Percentiles rank a stretch among this genome's conserved stretches.
These are phyloP conservation scores for Sakesphorus luctuosus DNA, from an alignment of 2,113 vertebrate species.

Conservation along the genomic window DNA sequence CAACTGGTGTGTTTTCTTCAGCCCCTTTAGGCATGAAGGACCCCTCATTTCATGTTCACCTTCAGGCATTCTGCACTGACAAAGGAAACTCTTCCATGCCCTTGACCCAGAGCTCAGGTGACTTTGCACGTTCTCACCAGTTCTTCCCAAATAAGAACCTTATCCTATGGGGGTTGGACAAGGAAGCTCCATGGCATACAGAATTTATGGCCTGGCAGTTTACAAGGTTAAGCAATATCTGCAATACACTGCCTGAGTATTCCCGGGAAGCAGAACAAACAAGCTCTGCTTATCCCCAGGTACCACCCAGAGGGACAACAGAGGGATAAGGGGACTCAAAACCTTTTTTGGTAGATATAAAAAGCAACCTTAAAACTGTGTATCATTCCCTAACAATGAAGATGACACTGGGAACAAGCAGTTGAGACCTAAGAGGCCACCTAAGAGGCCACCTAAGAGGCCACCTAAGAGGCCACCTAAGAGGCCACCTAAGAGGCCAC, in stretches of 20 bases:
- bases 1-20: slow-evolving; percentile 58
- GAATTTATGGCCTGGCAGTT: neutral
- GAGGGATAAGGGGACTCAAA: neutral
- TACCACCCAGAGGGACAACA: too few species aligned
- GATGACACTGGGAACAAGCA: neutral
- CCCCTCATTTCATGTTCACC: slow-evolving; percentile 40
- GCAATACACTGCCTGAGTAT: neutral
- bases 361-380: neutral
- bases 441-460: neutral
- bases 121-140: neutral
- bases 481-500: neutral
- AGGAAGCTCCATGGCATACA: rapidly evolving
- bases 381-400: neutral
- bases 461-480: neutral
- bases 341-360: neutral
- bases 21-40: slow-evolving; percentile 54
- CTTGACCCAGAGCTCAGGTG: neutral
- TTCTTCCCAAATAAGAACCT: neutral
- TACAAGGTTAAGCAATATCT: neutral
- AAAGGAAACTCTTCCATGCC: neutral
- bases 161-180: rapidly evolving
- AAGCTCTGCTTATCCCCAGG: neutral
- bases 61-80: slow-evolving; percentile 25
- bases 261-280: neutral
- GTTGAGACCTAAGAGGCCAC: neutral